Base-by-base conservation (phyloP, 2,888 invertebrate genomes). In the Mythimna lalbum region DNA sequence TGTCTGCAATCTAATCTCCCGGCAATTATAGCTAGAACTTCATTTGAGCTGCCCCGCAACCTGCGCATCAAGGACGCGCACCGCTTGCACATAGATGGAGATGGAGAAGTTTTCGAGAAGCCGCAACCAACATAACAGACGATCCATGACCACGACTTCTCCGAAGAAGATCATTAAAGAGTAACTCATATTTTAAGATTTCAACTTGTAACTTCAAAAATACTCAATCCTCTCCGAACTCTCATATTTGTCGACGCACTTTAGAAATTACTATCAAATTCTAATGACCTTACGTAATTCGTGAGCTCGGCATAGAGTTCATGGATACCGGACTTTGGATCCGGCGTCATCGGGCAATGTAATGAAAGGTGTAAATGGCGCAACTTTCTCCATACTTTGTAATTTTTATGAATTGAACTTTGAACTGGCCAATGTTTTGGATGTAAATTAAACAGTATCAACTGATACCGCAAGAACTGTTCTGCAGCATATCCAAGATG, bases 301-400 rank as follows among this genome's bases (percentile, higher is more conserved):
- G 14, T 53, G 47, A 49, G 43, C 12, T 17, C 17, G n/a, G 55
- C 27, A 55, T 55, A 60, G n/a, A 49, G 36, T 49, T 66, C 59
- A 53, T 19, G 33, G 9, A 31, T 19, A 7, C 12, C 67, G 53
- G 59, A 66, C 73, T 66, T 66, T 72, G 23, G 31, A 55, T 17
- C n/a, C 6, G 12, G 19, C 64, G 47, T 63, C 64, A 59, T 36
- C 21, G 14, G 7, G 14, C 14, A 49, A 19, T n/a, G 47, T 21
- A 36, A 47, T 68, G 21, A 21, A 47, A 56, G 23, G n/a, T 1
- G 5, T 43, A 19, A 50, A 4, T 50, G 14, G 4, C 36, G n/a
- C 21, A 66, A 60, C 27, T 66, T 53, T 55, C 43, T 39, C 27
- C 57, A 64, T 50, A 9, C 12, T 10, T 39, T 10, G 10, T 55